Base-by-base conservation (phyloP, 2,113 vertebrate species). In the Vidua macroura region DNA sequence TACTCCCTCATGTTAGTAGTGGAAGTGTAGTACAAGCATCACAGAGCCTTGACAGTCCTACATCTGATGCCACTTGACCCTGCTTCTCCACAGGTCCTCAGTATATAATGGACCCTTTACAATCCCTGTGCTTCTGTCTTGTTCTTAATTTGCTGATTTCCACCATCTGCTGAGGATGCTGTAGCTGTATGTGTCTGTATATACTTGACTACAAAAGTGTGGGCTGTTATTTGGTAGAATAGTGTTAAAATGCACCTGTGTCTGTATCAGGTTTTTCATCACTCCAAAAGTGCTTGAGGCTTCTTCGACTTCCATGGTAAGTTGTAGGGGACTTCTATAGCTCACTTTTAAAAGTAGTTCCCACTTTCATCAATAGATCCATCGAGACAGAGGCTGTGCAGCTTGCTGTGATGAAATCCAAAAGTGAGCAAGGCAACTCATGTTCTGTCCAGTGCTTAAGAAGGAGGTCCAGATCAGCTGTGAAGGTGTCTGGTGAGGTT, bases 251-350 rank as follows among this genome's bases (percentile, higher is more conserved):
- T 15, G 2, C 7, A 31, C 27, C 24, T 22, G 8, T 41, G 28
- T 64, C 43, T 1, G 0, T 60, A 58, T 41, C 20, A 44, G 17
- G 15, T 62, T 80, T 90, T 59, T 58, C 37, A 62, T 52, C 25
- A 9, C 46, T 87, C 15, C 23, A 6, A 11, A 73, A 46, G 17
- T 17, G 10, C 37, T 85, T 53, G 3, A 79, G 27, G 43, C 33
- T 58, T 79, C 58, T 82, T 72, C n/a, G 68, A 21, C 11, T 90
- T 74, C 27, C n/a, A 24, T 39, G 43, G 39, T 39, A 83, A 83
- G 7, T 28, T 55, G 25, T 41, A 41, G 41, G 19, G 10, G 7
- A 43, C 37, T 85, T 67, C 17, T 0, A 0, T 58, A 33, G 13
- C 10, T 52, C 59, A 30, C 11, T n/a, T 19, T 24, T 48, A 49